Conservation (phyloP, 2,113 vertebrate genomes). For the Megaceryle torquata region DNA sequence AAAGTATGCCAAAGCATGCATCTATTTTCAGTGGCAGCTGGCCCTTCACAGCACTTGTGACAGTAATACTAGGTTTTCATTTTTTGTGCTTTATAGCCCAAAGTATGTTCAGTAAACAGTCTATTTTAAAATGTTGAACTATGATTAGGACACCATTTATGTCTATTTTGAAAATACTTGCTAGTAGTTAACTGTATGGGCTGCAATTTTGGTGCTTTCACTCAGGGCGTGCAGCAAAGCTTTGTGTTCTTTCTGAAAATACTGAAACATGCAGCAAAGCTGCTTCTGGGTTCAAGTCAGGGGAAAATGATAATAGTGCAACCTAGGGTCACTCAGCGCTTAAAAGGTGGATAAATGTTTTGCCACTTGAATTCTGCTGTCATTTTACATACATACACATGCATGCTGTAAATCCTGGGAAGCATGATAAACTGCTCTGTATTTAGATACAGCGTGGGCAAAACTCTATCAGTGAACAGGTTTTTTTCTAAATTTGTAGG, state of each 20-base stretch:
- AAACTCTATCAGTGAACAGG: not conserved
- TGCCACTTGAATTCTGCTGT: not conserved
- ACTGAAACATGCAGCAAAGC: not conserved
- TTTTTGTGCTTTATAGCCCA: not conserved
- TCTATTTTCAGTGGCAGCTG: not conserved
- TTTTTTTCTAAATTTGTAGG: not conserved
- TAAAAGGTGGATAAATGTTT: not conserved
- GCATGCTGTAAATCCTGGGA: not conserved
- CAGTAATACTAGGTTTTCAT: not conserved
- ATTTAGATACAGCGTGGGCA: not conserved
- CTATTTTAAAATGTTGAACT: slow-evolving; percentile 29
- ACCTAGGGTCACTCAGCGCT: not conserved
- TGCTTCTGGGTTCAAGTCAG: not conserved
- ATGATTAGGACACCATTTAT: slow-evolving; percentile 33
- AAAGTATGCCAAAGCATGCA: not conserved
- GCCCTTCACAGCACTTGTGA: not conserved
- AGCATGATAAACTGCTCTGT: not conserved
- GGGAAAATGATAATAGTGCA: not conserved
- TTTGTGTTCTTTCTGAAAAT: not conserved
- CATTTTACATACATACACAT: not conserved
- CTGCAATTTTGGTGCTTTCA: slow-evolving; percentile 5
- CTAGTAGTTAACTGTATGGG: not conserved
- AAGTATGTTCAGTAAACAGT: not conserved
- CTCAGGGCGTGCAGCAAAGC: not conserved
- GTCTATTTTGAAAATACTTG: slow-evolving; percentile 28